A percentile compares a stretch with the other conserved stretches of the same genome.
These are phyloP conservation scores for Neocloeon triangulifer DNA, from an alignment of 1,140 invertebrate genomes.

Conservation along the genomic window DNA sequence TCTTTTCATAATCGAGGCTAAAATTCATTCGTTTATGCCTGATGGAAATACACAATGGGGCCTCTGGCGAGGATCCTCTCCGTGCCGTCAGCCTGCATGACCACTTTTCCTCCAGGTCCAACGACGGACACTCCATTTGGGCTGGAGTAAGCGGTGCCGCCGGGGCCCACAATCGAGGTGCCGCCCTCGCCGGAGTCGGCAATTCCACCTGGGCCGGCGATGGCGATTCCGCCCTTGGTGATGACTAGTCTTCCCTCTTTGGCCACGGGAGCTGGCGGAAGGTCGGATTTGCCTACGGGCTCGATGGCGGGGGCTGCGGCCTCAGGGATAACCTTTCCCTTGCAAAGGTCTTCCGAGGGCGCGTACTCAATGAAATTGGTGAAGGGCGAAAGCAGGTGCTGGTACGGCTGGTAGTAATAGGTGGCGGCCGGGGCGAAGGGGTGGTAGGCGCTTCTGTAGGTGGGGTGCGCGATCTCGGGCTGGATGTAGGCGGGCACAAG, in stretches of 20 bases:
- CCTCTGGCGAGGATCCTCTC: slow-evolving; percentile 31
- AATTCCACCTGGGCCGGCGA: slow-evolving; percentile 46
- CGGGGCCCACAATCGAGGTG: slow-evolving; percentile 46
- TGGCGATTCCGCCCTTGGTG: slow-evolving; percentile 39
- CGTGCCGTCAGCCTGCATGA: slow-evolving; percentile 13
- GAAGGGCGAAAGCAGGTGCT: too few species aligned
- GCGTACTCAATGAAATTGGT: slow-evolving; percentile 30
- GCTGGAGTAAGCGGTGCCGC: slow-evolving; percentile 41
- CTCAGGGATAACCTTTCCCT: slow-evolving; percentile 15
- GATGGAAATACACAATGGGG: slow-evolving; percentile 39
- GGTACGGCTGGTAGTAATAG: too few species aligned
- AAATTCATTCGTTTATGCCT: slow-evolving; percentile 1
- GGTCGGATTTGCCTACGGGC: neutral
- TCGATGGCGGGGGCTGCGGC: neutral
- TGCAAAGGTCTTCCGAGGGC: slow-evolving; percentile 24
- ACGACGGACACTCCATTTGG: slow-evolving; percentile 40
- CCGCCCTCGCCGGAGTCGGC: slow-evolving; percentile 46
- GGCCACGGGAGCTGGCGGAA: slow-evolving; percentile 8
- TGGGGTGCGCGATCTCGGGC: too few species aligned
- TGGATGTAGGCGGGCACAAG: too few species aligned
- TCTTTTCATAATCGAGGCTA: neutral
- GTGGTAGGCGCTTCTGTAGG: too few species aligned
- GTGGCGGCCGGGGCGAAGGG: too few species aligned
- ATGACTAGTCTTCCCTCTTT: slow-evolving; percentile 14
- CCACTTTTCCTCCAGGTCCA: slow-evolving; percentile 25